Conservation (phyloP, 2,797 vertebrate genomes). For the Tamandua tetradactyla region DNA sequence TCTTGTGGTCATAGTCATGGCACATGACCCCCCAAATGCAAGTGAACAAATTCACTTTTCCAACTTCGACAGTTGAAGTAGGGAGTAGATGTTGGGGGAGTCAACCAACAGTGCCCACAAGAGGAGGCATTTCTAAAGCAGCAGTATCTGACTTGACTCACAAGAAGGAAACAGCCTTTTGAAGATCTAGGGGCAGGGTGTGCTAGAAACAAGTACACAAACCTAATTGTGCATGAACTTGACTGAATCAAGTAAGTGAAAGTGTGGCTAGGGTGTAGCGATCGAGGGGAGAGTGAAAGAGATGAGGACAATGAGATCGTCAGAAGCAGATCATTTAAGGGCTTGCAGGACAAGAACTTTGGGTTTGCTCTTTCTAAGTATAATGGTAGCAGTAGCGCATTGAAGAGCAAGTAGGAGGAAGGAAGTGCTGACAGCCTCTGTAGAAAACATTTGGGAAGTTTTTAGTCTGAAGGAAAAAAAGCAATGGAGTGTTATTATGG, state of each 20-base stretch:
- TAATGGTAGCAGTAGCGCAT: not conserved
- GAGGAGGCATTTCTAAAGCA: not conserved
- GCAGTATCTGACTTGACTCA: too few species aligned
- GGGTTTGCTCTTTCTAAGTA: not conserved
- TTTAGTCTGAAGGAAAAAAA: not conserved
- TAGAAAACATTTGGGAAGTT: not conserved
- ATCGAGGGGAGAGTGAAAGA: not conserved
- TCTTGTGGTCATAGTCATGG: not conserved
- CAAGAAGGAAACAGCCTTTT: not conserved
- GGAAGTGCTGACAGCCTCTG: not conserved
- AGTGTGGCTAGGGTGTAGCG: not conserved
- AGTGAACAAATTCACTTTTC: not conserved
- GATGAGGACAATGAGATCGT: not conserved
- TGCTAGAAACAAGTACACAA: not conserved
- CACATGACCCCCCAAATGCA: not conserved
- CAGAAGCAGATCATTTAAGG: not conserved
- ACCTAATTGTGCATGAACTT: not conserved
- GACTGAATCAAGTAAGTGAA: fast-evolving
- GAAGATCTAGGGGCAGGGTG: not conserved
- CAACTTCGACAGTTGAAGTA: too few species aligned
- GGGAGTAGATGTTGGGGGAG: not conserved
- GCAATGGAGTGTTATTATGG: not conserved
- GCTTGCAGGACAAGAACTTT: not conserved
- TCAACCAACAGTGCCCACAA: fast-evolving
- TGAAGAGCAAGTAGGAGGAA: not conserved